Conservation (phyloP, 2,797 vertebrate species). For the Phrynocephalus guinanensis region DNA sequence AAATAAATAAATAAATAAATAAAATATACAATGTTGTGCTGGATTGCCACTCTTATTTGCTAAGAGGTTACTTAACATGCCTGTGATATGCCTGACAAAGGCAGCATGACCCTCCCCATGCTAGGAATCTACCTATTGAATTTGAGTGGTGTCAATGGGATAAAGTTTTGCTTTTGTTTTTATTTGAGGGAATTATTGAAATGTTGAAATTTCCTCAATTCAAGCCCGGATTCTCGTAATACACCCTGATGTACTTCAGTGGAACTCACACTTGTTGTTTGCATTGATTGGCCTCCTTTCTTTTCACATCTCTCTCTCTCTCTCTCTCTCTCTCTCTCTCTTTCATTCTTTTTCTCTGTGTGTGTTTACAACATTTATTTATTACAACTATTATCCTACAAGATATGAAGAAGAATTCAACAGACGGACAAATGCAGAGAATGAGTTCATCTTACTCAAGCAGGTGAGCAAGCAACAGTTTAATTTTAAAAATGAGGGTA, state of each 20-base stretch:
- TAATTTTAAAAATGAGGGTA: too few species aligned
- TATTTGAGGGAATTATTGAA: neutral
- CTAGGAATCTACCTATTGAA: neutral
- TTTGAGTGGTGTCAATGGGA: neutral
- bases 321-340: neutral
- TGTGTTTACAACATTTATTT: neutral
- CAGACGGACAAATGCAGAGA: constrained; percentile 76
- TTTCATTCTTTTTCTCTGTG: neutral
- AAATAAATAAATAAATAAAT: too few species aligned
- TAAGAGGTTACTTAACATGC: too few species aligned
- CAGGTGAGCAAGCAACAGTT: constrained; percentile 70
- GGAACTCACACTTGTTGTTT: neutral
- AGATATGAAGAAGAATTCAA: constrained; percentile 84
- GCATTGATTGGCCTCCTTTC: neutral
- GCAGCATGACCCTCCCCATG: neutral
- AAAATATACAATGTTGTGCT: too few species aligned
- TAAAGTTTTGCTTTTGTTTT: neutral
- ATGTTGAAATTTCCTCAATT: neutral
- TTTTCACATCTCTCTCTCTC: neutral
- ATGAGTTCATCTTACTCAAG: constrained; percentile 82
- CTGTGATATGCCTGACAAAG: neutral
- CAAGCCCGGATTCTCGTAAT: neutral
- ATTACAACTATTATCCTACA: too few species aligned
- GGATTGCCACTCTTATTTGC: too few species aligned
- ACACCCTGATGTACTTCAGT: neutral